Percentiles rank a stretch among this genome's conserved stretches.
Conservation (phyloP, 1,140 invertebrate species). For the Leptinotarsa lineolata region DNA sequence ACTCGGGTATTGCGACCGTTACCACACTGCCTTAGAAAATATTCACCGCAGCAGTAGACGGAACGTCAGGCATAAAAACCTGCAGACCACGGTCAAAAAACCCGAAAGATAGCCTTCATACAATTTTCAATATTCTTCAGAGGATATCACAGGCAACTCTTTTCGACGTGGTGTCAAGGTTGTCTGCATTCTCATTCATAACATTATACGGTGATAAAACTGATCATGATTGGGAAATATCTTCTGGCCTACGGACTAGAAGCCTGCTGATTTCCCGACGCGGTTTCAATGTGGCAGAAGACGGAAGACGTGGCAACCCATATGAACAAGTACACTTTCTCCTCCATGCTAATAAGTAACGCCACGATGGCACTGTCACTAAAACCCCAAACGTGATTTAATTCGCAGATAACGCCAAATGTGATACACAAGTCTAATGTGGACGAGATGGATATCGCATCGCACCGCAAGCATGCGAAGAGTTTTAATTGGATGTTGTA, state of each 20-base stretch:
- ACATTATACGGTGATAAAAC: no score
- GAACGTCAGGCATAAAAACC: no score
- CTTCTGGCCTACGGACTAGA: background rate
- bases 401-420: slow-evolving; percentile 24
- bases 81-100: no score
- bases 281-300: slow-evolving; percentile 19
- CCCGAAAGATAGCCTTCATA: no score
- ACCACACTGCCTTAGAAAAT: no score
- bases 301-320: slow-evolving; percentile 24
- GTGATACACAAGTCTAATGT: slow-evolving; percentile 25
- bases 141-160: no score
- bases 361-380: slow-evolving; percentile 18
- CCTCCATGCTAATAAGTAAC: slow-evolving; percentile 24
- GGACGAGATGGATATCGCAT: slow-evolving; percentile 18
- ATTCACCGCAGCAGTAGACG: no score
- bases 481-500: background rate
- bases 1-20: no score
- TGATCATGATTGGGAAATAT: background rate
- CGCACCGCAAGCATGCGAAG: background rate
- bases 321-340: slow-evolving; percentile 24
- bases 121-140: no score
- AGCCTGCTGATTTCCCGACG: slow-evolving; percentile 12
- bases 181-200: no score
- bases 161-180: no score
- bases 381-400: slow-evolving; percentile 25